Conservation (phyloP, 2,888 invertebrate genomes). For the Lutraria lutraria region DNA sequence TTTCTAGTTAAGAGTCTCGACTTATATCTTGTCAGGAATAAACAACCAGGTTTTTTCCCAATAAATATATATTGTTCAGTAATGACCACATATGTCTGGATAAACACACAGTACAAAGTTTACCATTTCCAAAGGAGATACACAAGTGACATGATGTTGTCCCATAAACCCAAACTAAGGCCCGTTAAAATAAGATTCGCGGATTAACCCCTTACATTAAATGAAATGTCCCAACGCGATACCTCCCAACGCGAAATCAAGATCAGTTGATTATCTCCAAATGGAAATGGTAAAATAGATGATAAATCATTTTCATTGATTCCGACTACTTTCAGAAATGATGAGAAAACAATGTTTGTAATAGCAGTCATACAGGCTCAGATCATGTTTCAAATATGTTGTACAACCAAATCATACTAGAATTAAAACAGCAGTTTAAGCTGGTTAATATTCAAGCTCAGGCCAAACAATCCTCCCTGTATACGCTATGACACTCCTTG, state of each 20-base stretch:
- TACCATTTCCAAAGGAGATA: conserved; percentile 54
- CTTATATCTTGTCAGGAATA: neutral
- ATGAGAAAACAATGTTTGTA: conserved; percentile 3
- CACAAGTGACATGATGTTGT: conserved; percentile 29
- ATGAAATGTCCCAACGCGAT: conserved; percentile 28
- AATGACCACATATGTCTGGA: conserved; percentile 1
- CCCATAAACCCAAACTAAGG: conserved; percentile 18
- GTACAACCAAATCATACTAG: neutral
- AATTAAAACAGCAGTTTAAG: conserved; percentile 10
- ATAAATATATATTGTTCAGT: neutral
- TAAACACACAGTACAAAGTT: conserved; percentile 27
- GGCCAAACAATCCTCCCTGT: neutral
- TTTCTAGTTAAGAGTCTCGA: neutral
- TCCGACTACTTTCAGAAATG: neutral
- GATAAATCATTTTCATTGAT: conserved; percentile 15
- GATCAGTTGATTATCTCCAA: conserved; percentile 48
- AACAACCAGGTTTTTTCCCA: neutral
- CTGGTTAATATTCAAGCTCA: neutral
- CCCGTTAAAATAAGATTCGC: conserved; percentile 34
- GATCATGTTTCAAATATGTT: neutral
- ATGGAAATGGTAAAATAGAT: conserved; percentile 31
- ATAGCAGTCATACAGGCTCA: conserved; percentile 6
- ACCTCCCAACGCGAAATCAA: conserved; percentile 45
- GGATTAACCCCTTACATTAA: conserved; percentile 43
- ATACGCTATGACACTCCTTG: conserved; percentile 7